Conservation (phyloP, 2,888 invertebrate genomes). For the Ophion slaviceki region DNA sequence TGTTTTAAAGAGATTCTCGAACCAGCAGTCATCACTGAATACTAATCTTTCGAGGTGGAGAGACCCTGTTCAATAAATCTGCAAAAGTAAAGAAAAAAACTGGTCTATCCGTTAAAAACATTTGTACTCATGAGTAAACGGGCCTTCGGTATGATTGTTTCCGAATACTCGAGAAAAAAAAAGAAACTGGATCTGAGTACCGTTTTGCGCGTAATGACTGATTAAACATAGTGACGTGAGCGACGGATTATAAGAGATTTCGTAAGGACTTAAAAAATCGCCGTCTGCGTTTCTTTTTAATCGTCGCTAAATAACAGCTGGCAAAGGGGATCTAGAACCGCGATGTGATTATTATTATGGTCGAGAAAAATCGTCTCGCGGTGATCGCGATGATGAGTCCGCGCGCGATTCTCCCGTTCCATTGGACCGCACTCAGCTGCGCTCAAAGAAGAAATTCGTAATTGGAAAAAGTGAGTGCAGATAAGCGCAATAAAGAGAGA, state of each 20-base stretch:
- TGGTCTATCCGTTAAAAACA: neutral
- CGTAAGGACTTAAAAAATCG: neutral
- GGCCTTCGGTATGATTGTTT: neutral
- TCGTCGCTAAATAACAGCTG: neutral
- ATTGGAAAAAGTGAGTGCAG: conserved; percentile 3
- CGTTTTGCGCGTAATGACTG: neutral
- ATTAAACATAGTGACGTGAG: neutral
- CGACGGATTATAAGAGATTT: neutral
- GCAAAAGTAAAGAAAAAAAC: neutral
- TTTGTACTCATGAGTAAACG: neutral
- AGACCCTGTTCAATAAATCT: neutral
- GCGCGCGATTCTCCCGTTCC: neutral
- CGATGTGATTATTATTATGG: neutral
- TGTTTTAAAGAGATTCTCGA: neutral
- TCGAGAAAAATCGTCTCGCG: neutral
- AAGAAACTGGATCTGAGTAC: neutral
- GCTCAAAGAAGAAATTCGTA: neutral
- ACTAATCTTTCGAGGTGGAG: neutral
- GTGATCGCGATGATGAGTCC: neutral
- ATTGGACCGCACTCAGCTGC: neutral
- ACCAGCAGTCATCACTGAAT: neutral
- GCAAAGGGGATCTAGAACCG: neutral
- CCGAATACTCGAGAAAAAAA: neutral
- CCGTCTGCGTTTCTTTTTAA: neutral
- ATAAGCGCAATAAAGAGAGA: neutral